These are phyloP conservation scores for Norana najaformis DNA, from an alignment of 2,888 invertebrate species.

Conservation along the genomic window DNA sequence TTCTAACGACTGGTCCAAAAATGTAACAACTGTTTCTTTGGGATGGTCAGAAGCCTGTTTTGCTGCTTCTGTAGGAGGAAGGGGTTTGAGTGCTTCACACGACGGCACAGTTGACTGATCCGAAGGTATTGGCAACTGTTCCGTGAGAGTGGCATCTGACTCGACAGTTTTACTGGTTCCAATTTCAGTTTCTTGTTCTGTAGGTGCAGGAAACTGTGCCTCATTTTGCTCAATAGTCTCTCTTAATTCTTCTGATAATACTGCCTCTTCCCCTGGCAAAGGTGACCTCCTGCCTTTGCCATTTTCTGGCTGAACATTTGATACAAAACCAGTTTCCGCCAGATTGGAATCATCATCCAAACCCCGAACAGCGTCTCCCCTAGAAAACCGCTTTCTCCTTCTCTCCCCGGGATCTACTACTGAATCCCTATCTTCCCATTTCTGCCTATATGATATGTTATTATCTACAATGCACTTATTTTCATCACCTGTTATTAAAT, in stretches of 20 bases:
- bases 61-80: not conserved
- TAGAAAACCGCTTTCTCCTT: not conserved
- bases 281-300: not conserved
- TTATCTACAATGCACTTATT: not conserved
- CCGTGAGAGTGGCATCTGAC: not conserved
- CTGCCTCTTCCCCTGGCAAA: not conserved
- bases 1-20: not conserved
- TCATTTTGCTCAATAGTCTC: not conserved
- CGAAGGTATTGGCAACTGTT: not conserved
- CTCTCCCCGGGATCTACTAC: not conserved
- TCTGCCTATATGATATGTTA: not conserved
- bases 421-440: not conserved
- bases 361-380: not conserved
- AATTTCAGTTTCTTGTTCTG: not conserved
- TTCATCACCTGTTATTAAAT: not conserved
- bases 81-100: not conserved
- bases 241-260: not conserved
- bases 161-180: conserved; percentile 5
- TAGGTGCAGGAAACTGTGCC: not conserved
- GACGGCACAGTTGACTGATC: not conserved
- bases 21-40: not conserved
- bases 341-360: not conserved
- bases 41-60: not conserved
- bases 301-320: not conserved
- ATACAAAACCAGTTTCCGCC: not conserved